A percentile compares a stretch with the other conserved stretches of the same genome.
These are phyloP conservation scores for Coccyzus lansbergi DNA, from an alignment of 2,797 vertebrate genomes.

Conservation along the genomic window DNA sequence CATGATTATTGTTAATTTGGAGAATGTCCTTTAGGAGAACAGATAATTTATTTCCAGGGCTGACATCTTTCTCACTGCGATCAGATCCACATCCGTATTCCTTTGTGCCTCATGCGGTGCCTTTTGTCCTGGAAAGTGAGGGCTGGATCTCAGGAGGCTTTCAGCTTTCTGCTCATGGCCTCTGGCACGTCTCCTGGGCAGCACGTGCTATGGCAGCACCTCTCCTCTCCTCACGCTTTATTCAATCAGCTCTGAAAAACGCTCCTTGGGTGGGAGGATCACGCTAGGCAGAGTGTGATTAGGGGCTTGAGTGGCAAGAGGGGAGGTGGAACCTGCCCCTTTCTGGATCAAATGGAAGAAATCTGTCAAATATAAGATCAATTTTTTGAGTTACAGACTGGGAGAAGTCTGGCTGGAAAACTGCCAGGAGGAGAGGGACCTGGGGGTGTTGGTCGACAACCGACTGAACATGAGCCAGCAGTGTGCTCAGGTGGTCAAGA, in stretches of 20 bases:
- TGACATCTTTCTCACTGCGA: not conserved
- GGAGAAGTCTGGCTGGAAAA: too few species aligned
- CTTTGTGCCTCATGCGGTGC: not conserved
- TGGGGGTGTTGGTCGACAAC: too few species aligned
- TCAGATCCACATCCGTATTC: not conserved
- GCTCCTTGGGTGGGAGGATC: not conserved
- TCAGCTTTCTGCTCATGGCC: not conserved
- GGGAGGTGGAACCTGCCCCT: not conserved
- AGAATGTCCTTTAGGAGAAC: not conserved
- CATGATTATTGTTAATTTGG: not conserved
- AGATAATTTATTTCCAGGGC: not conserved
- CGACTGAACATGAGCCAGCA: too few species aligned
- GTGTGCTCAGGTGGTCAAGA: too few species aligned
- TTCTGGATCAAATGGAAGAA: not conserved
- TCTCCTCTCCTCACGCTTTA: not conserved
- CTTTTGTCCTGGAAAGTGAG: not conserved
- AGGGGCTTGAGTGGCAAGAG: not conserved
- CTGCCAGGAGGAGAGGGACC: too few species aligned
- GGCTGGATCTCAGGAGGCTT: not conserved
- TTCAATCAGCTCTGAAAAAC: not conserved
- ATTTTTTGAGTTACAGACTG: too few species aligned
- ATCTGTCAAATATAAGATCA: not conserved
- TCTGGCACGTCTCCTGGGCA: not conserved
- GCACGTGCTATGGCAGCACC: not conserved
- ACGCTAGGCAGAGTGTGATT: rapidly evolving